A percentile compares a stretch with the other conserved stretches of the same genome.
Conservation (phyloP, 2,888 invertebrate genomes). For the Heliconius hortense region DNA sequence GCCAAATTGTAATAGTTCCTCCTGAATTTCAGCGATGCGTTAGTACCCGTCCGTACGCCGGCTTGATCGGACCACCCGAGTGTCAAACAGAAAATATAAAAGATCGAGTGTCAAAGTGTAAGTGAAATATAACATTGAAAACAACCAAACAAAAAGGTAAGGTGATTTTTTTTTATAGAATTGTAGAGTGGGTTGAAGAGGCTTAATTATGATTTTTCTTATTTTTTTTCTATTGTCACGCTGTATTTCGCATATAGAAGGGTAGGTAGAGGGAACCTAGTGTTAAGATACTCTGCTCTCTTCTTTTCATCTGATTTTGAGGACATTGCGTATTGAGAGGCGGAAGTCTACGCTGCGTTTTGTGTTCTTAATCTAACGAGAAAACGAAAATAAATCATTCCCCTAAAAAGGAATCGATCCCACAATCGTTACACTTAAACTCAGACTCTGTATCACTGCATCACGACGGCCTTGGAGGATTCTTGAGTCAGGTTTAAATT, state of each 20-base stretch:
- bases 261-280: background rate
- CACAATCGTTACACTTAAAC: background rate
- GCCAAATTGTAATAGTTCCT: slow-evolving; percentile 29
- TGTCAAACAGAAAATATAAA: background rate
- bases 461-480: background rate
- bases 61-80: slow-evolving; percentile 7
- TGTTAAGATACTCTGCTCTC: background rate
- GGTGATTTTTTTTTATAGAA: background rate
- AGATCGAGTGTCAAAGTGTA: slow-evolving; percentile 29
- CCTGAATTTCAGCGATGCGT: slow-evolving; percentile 38
- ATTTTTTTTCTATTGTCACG: too few relatives aligned
- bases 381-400: background rate
- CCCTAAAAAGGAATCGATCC: background rate
- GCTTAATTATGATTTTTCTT: background rate
- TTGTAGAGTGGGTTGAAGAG: background rate
- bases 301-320: background rate
- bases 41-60: slow-evolving; percentile 35
- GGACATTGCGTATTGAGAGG: background rate
- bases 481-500: background rate
- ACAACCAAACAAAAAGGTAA: slow-evolving; percentile 1
- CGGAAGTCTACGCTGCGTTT: background rate
- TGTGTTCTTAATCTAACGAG: background rate
- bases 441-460: background rate
- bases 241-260: background rate
- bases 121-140: slow-evolving; percentile 13